Base-by-base conservation (phyloP, 2,797 vertebrate genomes). In the Manis pentadactyla region DNA sequence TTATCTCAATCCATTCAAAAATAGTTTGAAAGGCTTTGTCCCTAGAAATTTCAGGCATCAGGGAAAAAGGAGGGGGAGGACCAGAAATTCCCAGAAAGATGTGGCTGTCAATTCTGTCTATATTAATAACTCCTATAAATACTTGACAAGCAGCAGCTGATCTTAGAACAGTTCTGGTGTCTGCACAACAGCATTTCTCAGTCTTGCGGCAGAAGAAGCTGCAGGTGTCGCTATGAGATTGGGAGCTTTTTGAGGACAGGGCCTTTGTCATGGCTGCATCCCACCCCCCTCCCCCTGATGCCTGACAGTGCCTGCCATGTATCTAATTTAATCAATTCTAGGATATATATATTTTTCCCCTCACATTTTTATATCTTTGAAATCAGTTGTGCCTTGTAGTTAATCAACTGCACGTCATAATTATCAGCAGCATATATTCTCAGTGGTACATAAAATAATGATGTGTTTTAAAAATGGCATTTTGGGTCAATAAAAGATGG, bases 1-100 rank as follows among this genome's bases (percentile, higher is more conserved):
- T 94, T 95, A 63, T 93, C 46, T 95, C 55, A 53, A 5, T 93
- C 95, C 96, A 96, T 86, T 97, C 84, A 93, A 93, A 93, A 93
- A 63, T 37, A 39, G 31, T 55, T 96, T 53, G 82, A 95, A 96
- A 86, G 73, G 23, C 73, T 90, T 93, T 93, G 87, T 97, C 83
- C 83, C 75, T 87, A 89, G 92, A 97, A 95, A 95, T 73, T 92
- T 95, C 87, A 96, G 75, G 81, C 92, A 93, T 82, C 29, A 31
- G 75, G 87, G 85, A 83, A 95, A 46, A 92, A 79, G 63, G 64
- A 73, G 71, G 87, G 23, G 94, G 88, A 90, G 90, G 79, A 89
- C 64, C 61, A 53, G 75, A 96, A 93, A 94, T 78, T 46, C 88
- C 69, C 7, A 75, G 51, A 83, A 93, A 94, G 71, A 75, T 0